These are phyloP conservation scores for Zygothrica quintamaculata DNA, from an alignment of 2,888 invertebrate genomes.

Conservation along the genomic window DNA sequence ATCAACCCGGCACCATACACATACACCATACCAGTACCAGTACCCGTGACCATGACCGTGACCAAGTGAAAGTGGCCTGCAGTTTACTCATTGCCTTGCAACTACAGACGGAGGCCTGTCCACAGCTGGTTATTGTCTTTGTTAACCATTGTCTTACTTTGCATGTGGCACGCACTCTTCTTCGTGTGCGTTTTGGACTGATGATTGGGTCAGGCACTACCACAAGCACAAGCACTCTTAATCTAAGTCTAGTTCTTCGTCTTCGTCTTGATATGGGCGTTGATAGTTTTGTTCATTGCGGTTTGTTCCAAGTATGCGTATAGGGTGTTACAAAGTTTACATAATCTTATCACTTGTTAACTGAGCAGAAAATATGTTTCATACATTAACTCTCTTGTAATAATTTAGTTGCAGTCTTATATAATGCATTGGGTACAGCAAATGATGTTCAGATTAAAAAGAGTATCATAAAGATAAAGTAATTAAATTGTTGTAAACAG, in stretches of 20 bases:
- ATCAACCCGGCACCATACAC: conserved; percentile 3
- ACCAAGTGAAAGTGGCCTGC: conserved; percentile 72
- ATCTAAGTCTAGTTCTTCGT: background rate
- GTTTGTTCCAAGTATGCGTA: conserved; percentile 15
- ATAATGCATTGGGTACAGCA: conserved; percentile 17
- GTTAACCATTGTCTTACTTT: conserved; percentile 49
- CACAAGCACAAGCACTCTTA: too few relatives aligned
- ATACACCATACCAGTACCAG: conserved; percentile 1
- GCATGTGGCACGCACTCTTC: conserved; percentile 59
- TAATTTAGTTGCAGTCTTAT: conserved; percentile 35
- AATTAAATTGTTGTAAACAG: conserved; percentile 9
- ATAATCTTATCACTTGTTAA: conserved; percentile 67
- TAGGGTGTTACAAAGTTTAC: conserved; percentile 64
- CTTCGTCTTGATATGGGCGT: conserved; percentile 36
- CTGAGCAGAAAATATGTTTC: conserved; percentile 66
- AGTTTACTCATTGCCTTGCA: conserved; percentile 32
- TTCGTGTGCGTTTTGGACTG: background rate
- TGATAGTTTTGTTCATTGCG: conserved; percentile 42
- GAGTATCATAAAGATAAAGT: background rate
- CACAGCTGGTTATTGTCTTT: conserved; percentile 44
- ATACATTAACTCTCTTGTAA: conserved; percentile 55
- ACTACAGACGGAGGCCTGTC: conserved; percentile 35
- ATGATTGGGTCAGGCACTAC: background rate
- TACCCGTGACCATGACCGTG: conserved; percentile 71
- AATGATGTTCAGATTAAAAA: conserved; percentile 5